phyloP scores from a whole-genome alignment of 2,888 invertebrate species.

The Erebia ligea region DNA sequence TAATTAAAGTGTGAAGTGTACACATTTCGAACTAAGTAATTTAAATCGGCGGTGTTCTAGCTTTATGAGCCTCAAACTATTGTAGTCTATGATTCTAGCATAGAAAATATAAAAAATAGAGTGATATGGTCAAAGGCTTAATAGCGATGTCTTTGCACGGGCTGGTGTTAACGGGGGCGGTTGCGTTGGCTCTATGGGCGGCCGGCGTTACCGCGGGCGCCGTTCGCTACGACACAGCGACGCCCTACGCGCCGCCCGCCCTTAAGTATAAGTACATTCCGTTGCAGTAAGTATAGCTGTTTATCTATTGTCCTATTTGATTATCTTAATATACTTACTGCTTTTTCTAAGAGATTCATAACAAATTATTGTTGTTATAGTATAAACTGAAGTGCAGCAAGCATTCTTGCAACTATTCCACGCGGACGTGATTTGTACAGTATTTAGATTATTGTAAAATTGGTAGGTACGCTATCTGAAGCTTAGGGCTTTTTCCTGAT shows the following conservation, averaged over 20 bases:
- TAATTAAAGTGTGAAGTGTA: no score
- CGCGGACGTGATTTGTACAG: no score
- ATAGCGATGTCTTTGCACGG: slow-evolving; percentile 63
- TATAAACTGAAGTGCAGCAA: no score
- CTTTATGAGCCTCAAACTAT: neutral
- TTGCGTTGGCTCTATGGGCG: slow-evolving; percentile 66
- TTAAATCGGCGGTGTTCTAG: neutral
- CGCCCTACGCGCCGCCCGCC: slow-evolving; percentile 68
- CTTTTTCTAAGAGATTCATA: neutral
- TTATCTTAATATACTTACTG: neutral
- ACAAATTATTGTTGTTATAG: no score
- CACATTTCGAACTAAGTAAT: neutral
- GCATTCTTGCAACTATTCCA: no score
- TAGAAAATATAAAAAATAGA: slow-evolving; percentile 23
- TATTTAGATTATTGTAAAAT: no score
- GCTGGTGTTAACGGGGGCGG: slow-evolving; percentile 58
- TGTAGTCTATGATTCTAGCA: neutral
- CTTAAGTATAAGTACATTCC: slow-evolving; percentile 71
- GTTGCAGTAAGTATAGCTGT: slow-evolving; percentile 61
- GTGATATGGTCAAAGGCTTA: slow-evolving; percentile 46
- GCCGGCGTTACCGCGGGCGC: slow-evolving; percentile 60
- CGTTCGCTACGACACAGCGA: slow-evolving; percentile 69
- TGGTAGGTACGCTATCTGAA: no score
- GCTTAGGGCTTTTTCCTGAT: no score
- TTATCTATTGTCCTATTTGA: neutral